Evolutionary conservation across 2,113 vertebrate genomes (phyloP).

Genomic region (Cnemophilus loriae): DNA sequence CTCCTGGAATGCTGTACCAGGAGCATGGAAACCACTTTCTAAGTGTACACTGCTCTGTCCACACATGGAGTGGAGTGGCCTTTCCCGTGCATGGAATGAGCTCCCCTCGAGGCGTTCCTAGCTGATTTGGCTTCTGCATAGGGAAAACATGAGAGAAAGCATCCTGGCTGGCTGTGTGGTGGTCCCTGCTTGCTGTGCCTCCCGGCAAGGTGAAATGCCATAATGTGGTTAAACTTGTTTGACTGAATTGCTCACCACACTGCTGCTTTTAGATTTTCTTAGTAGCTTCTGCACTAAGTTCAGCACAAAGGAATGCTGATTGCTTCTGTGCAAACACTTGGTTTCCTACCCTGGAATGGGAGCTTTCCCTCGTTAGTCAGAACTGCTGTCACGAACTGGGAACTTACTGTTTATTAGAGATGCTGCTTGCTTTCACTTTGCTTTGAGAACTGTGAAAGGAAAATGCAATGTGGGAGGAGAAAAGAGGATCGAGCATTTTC

Average conservation of each 20-base stretch:
- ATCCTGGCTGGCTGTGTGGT: background rate
- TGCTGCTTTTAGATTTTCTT: background rate
- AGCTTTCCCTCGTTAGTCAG: background rate
- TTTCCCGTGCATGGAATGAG: background rate
- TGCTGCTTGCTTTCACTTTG: background rate
- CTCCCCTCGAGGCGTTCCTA: background rate
- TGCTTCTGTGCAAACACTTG: background rate
- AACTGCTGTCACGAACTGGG: background rate
- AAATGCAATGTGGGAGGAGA: background rate
- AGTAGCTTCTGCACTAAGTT: background rate
- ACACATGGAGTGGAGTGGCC: background rate
- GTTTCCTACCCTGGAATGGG: background rate
- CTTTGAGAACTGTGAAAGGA: background rate
- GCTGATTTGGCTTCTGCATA: background rate
- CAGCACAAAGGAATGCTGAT: background rate
- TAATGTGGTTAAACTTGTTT: background rate
- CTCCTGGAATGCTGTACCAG: background rate
- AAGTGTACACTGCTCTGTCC: background rate
- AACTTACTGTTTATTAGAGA: background rate
- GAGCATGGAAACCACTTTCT: background rate
- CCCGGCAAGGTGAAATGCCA: background rate
- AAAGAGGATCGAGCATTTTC: background rate
- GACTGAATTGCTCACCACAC: background rate
- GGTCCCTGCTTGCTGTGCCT: background rate
- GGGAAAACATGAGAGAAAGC: background rate